phyloP scores from a whole-genome alignment of 2,113 vertebrate species.

The Collichthys lucidus region DNA sequence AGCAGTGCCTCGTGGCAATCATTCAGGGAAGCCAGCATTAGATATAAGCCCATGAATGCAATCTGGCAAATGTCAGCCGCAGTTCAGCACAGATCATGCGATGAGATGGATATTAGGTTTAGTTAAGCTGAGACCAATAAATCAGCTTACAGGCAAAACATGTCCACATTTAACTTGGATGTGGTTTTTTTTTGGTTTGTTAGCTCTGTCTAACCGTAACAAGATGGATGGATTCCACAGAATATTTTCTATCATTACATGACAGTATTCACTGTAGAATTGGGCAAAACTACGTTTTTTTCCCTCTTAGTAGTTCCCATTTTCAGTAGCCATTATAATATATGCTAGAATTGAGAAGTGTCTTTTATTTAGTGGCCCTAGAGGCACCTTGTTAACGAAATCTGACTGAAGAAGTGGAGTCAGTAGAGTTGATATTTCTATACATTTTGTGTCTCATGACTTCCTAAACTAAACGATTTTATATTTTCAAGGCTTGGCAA shows the following conservation, averaged over 20 bases:
- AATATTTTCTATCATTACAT: background rate
- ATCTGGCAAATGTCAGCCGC: constrained; percentile 50
- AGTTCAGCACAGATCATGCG: constrained; percentile 26
- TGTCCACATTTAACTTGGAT: background rate
- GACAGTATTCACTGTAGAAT: background rate
- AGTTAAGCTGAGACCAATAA: constrained; percentile 20
- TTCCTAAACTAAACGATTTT: background rate
- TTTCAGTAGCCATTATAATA: background rate
- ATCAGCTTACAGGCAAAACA: constrained; percentile 18
- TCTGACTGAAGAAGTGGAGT: too few species aligned
- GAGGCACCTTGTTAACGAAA: background rate
- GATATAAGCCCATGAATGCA: constrained; percentile 28
- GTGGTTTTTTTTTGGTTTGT: background rate
- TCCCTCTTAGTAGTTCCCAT: background rate
- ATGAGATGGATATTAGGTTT: constrained; percentile 45
- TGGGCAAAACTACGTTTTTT: background rate
- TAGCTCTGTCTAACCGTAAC: background rate
- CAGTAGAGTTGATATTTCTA: too few species aligned
- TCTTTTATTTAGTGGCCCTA: background rate
- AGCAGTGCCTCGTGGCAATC: constrained; percentile 49
- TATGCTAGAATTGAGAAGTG: background rate
- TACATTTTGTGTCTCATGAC: background rate
- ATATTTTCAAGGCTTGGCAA: background rate
- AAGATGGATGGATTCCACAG: background rate
- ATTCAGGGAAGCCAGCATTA: constrained; percentile 31